Evolutionary conservation across 2,888 invertebrate species (phyloP), one percentile per base, ranked within the genome.

Genomic region (Aphrophora alni): DNA sequence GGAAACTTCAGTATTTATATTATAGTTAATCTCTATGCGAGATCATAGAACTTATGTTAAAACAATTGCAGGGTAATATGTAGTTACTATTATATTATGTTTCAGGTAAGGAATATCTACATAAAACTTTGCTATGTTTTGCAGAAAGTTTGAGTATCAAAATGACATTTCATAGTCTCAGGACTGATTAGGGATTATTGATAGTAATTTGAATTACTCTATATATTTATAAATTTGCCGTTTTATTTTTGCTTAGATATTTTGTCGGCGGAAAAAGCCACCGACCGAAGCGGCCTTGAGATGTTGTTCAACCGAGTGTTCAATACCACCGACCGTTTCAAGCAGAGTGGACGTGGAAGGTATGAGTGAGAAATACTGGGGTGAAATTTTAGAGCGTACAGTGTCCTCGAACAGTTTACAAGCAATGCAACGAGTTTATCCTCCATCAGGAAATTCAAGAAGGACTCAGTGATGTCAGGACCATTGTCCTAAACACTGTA

Each of bases 321-420:
- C 82, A 21, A 80, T 80, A n/a, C 83, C 84, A 14, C 81, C 82
- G n/a, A 86, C 90, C 27, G 89, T 89, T 82, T 85, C 85, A 0
- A 89, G 89, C 24, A 90, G 90, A 83, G 91, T 91, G 76, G 93
- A 93, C 86, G 91, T 92, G 83, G 93, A 93, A 86, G 92, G 93
- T 0, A 89, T 93, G 0, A 92, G 93, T 24, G 93, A 93, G 87
- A 93, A 93, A 87, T 93, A 93, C 86, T 93, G 93, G 93, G 93
- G 93, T 27, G 95, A 95, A 89, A 95, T 95, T 85, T 89, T 95
- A 84, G 95, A 95, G 87, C 90, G 95, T 8, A 94, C 95, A 0
- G 92, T 95, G 10, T 94, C 94, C 71, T 93, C 94, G 0, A 93
- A 91, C 80, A 95, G 94, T 75, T 89, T 95, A 71, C 94, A 94